Evolutionary conservation across 1,140 invertebrate genomes (phyloP).

Genomic region (Ruditapes philippinarum): DNA sequence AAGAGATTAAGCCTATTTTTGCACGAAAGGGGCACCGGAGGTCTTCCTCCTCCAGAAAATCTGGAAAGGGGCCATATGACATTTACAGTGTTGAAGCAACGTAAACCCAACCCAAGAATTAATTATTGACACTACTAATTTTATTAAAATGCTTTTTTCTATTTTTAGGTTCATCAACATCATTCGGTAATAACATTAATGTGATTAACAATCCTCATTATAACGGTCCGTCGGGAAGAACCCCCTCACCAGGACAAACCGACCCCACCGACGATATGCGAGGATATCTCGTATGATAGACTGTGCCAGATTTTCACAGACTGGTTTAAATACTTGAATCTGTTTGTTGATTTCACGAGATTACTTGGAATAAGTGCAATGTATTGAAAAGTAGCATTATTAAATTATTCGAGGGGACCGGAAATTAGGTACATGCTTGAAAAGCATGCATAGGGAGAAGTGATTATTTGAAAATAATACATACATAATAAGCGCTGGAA

Average conservation of each 20-base stretch:
- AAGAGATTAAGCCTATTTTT: no score
- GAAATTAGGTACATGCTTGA: background rate
- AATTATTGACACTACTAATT: no score
- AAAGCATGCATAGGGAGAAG: background rate
- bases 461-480: background rate
- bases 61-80: no score
- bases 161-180: slow-evolving; percentile 38
- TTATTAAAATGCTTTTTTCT: no score
- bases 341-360: background rate
- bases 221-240: slow-evolving; percentile 51
- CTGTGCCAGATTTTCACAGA: background rate
- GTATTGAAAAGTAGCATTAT: slow-evolving; percentile 4
- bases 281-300: slow-evolving; percentile 59
- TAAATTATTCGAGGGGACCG: background rate
- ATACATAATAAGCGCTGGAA: no score
- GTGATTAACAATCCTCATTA: slow-evolving; percentile 64
- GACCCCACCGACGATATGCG: slow-evolving; percentile 62
- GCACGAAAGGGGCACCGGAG: no score
- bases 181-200: slow-evolving; percentile 58
- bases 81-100: no score
- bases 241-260: slow-evolving; percentile 40
- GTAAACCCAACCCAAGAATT: no score
- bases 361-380: background rate
- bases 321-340: background rate
- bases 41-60: no score